phyloP scores from a whole-genome alignment of 1,140 invertebrate species.

The Leucophenga varia region DNA sequence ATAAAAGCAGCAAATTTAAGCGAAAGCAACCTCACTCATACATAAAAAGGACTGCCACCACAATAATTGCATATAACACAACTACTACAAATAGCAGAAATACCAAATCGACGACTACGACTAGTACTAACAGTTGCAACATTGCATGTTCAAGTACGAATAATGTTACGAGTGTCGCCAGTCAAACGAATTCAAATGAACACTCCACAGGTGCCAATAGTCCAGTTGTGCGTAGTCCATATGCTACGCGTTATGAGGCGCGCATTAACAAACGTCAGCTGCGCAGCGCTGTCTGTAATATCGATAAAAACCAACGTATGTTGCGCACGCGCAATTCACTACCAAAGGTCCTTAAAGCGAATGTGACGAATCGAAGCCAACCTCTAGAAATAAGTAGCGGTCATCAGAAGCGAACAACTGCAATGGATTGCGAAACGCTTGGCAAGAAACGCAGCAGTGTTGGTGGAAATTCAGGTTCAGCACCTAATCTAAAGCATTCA shows the following conservation, averaged over 20 bases:
- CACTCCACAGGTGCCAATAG: neutral
- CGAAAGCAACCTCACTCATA: conserved; percentile 9
- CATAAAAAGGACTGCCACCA: conserved; percentile 18
- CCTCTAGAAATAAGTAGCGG: neutral
- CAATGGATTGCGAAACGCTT: neutral
- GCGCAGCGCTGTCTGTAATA: conserved; percentile 34
- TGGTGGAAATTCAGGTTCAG: neutral
- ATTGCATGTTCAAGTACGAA: neutral
- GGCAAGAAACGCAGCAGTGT: conserved; percentile 2
- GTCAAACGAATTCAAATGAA: conserved; percentile 9
- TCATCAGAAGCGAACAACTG: neutral
- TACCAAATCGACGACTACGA: neutral
- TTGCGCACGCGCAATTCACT: conserved; percentile 39
- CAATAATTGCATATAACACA: conserved; percentile 23
- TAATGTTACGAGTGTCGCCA: conserved; percentile 7
- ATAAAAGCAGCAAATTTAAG: conserved; percentile 24
- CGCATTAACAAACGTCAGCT: conserved; percentile 39
- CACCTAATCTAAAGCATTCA: too few species aligned
- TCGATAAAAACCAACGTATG: conserved; percentile 40
- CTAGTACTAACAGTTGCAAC: conserved; percentile 1
- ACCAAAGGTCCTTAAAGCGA: conserved; percentile 17
- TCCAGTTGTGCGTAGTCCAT: conserved; percentile 1
- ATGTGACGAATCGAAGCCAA: conserved; percentile 7
- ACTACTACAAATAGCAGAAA: neutral
- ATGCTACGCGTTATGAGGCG: conserved; percentile 19